phyloP scores from a whole-genome alignment of 92 coral and sea anemone genomes.

The Actinostola sp. region DNA sequence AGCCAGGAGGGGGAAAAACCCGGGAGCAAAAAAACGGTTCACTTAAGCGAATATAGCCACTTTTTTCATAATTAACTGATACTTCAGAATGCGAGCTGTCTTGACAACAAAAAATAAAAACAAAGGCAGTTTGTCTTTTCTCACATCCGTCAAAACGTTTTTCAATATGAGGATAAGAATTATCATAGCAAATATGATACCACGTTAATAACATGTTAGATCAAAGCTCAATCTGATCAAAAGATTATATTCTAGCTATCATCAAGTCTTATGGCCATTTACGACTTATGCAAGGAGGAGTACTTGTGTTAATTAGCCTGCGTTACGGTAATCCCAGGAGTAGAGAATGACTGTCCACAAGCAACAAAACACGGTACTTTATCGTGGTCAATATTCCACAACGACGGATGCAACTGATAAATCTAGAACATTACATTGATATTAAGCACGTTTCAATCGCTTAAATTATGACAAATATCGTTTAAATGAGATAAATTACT shows the following conservation, averaged over 20 bases:
- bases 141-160: too few relatives aligned
- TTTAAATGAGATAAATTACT: background rate
- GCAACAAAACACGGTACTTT: background rate
- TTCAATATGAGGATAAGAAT: too few relatives aligned
- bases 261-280: conserved; percentile 3
- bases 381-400: background rate
- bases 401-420: background rate
- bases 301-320: conserved; percentile 5
- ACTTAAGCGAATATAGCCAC: too few relatives aligned
- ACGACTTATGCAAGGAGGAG: conserved; percentile 7
- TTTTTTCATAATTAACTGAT: too few relatives aligned
- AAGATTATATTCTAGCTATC: background rate
- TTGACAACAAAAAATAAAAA: background rate
- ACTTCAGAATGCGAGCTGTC: too few relatives aligned
- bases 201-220: background rate
- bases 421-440: background rate
- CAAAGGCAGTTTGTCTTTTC: background rate
- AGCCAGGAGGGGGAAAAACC: too few relatives aligned
- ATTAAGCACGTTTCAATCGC: background rate
- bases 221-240: background rate
- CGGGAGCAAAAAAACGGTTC: too few relatives aligned
- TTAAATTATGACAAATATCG: conserved; percentile 9
- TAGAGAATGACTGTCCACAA: background rate
- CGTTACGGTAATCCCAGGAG: background rate
- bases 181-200: too few relatives aligned